phyloP scores from a whole-genome alignment of 2,113 vertebrate species.

The Zosterops japonicus region DNA sequence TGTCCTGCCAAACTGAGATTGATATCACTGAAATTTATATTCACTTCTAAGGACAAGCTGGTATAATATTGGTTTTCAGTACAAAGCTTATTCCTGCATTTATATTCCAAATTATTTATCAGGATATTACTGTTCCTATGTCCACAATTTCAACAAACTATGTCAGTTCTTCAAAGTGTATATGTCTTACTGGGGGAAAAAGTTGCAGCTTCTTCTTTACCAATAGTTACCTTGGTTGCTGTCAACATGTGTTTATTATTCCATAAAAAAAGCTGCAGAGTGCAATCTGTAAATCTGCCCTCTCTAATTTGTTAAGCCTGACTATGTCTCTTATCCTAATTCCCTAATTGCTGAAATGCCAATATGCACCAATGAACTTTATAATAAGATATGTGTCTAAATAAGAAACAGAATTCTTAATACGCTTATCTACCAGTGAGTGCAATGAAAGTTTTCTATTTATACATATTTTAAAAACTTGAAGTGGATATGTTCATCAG shows the following conservation, averaged over 20 bases:
- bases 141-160: background rate
- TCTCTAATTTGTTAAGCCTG: background rate
- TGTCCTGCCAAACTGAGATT: background rate
- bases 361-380: background rate
- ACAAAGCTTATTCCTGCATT: background rate
- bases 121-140: background rate
- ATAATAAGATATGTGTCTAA: background rate
- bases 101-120: background rate
- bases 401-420: constrained; percentile 2
- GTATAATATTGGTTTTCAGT: background rate
- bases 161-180: background rate
- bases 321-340: background rate
- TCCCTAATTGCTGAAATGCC: background rate
- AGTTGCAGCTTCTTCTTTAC: background rate
- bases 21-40: background rate
- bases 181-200: background rate
- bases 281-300: background rate
- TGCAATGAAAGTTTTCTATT: background rate
- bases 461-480: background rate
- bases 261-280: background rate
- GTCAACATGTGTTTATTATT: background rate
- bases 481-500: background rate
- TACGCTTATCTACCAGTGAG: background rate
- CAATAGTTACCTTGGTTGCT: background rate
- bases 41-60: background rate